Evolutionary conservation across 2,888 invertebrate species (phyloP).

Genomic region (Platycheirus albimanus): DNA sequence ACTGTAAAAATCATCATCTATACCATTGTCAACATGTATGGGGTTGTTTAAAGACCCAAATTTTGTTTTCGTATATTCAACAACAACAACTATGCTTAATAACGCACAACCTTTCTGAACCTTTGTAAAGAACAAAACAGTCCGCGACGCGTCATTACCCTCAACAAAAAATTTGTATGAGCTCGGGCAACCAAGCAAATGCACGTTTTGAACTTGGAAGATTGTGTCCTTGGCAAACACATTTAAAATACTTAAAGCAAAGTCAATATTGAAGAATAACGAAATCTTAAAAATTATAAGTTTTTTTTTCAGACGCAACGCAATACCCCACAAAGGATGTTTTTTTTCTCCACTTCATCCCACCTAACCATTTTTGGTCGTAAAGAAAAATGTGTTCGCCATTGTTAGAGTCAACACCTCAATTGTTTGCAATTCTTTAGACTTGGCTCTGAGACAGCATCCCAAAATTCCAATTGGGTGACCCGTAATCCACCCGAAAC

Average conservation of each 20-base stretch:
- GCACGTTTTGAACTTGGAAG: background rate
- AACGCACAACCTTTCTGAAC: background rate
- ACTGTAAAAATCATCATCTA: too few relatives aligned
- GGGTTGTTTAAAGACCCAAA: too few relatives aligned
- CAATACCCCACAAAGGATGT: background rate
- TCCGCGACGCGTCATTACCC: slow-evolving; percentile 3
- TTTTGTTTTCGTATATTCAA: too few relatives aligned
- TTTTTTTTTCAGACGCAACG: slow-evolving; percentile 11
- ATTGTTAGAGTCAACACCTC: slow-evolving; percentile 48
- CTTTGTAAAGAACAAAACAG: background rate
- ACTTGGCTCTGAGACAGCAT: slow-evolving; percentile 4
- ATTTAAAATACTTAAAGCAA: background rate
- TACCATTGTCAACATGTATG: too few relatives aligned
- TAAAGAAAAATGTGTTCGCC: slow-evolving; percentile 23
- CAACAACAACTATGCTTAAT: background rate
- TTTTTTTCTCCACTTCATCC: background rate
- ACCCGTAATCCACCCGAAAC: slow-evolving; percentile 24
- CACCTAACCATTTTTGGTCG: too few relatives aligned
- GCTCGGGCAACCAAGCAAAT: background rate
- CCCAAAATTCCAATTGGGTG: slow-evolving; percentile 41
- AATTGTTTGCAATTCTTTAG: slow-evolving; percentile 22
- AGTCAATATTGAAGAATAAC: background rate
- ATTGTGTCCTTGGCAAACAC: background rate
- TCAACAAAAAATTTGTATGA: slow-evolving; percentile 2
- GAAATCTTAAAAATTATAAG: background rate